Evolutionary conservation across 2,113 vertebrate genomes (phyloP), one percentile per base, ranked within the genome.

Genomic region (Daboia siamensis): DNA sequence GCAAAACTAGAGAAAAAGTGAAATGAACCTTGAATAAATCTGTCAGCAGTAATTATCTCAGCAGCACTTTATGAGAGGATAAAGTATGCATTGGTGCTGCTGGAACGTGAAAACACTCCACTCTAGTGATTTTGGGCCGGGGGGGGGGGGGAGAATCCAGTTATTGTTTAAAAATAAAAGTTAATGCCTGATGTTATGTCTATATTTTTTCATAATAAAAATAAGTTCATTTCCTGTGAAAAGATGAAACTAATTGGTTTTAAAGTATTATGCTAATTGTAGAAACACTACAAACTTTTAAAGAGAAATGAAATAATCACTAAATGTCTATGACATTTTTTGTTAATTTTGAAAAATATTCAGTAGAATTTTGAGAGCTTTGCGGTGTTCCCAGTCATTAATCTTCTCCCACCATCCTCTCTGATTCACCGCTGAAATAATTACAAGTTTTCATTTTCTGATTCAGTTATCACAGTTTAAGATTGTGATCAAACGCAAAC

Each of bases 1-100:
- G 97, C 97, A 97, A 91, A 98, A 97, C 95, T 96, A 97, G 96
- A 98, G 98, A 98, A 98, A 98, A 98, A 98, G 98, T 98, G 98
- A 98, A 98, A 98, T 98, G 98, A 98, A 98, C 98, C 97, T 98
- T 98, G 98, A 98, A 97, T 98, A 98, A 98, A 99, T 98, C 98
- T 99, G 98, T 99, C 98, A 98, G 98, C 97, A 98, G 98, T 98
- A 98, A 99, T 99, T 99, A 99, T 99, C 98, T 99, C 98, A 98
- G 95, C 97, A 97, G 96, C 97, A 98, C 97, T 98, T 97, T 97
- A 97, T 97, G 95, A 93, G 93, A 91, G 98, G 97, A 96, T 97
- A 97, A 97, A 98, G 97, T 97, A 97, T 97, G 97, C 97, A 94
- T 93, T 97, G 96, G 96, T 97, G 97, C 97, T 97, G 86, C 97